Evolutionary conservation across 2,113 vertebrate genomes (phyloP).

Genomic region (Petrocephalus zakoni): DNA sequence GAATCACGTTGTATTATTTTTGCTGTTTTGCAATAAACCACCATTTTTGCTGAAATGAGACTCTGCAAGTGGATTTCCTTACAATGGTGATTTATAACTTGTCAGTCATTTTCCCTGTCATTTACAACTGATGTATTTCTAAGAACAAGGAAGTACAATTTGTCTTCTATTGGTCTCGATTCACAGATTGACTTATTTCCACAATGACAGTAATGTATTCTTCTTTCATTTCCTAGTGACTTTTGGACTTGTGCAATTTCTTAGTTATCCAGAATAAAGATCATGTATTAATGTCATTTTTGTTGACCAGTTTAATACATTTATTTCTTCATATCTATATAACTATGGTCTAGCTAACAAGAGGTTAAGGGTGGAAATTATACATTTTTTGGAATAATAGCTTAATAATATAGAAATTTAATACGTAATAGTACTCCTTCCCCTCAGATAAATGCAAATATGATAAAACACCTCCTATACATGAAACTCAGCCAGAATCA

Average conservation of each 20-base stretch:
- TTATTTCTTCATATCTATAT: not conserved
- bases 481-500: not conserved
- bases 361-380: not conserved
- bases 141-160: not conserved
- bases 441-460: not conserved
- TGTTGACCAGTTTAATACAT: not conserved
- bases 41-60: no score
- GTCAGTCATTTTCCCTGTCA: not conserved
- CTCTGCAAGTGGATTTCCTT: no score
- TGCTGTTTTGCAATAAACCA: no score
- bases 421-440: not conserved
- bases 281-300: not conserved
- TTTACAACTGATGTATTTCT: not conserved
- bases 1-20: no score
- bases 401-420: not conserved
- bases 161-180: not conserved
- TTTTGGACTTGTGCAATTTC: not conserved
- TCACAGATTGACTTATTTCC: not conserved
- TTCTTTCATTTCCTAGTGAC: not conserved
- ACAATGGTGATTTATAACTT: not conserved
- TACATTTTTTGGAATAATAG: not conserved
- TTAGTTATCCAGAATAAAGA: not conserved
- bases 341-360: not conserved
- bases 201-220: not conserved
- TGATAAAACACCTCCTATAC: not conserved